These are phyloP conservation scores for Pyrrhosoma nymphula DNA, from an alignment of 2,888 invertebrate genomes.

Conservation along the genomic window DNA sequence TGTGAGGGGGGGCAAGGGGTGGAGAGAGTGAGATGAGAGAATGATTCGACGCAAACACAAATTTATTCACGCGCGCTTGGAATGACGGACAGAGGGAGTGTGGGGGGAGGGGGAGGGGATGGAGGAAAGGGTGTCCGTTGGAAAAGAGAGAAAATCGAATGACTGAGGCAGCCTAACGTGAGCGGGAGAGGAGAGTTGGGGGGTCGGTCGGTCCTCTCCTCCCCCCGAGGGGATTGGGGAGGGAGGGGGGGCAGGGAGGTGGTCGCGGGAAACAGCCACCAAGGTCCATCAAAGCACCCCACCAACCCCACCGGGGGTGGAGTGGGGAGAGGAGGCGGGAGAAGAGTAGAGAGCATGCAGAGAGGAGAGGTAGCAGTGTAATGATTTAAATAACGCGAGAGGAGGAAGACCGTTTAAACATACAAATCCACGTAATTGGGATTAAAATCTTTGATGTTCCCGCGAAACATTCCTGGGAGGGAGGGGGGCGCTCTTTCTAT, in stretches of 20 bases:
- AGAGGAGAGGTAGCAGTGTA: neutral
- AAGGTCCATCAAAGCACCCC: no score
- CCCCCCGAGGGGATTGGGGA: neutral
- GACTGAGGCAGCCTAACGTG: neutral
- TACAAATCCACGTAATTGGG: constrained; percentile 36
- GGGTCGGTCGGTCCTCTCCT: neutral
- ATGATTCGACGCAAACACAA: constrained; percentile 36
- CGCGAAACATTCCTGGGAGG: neutral
- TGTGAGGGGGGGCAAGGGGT: no score
- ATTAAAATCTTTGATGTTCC: constrained; percentile 38
- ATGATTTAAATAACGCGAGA: constrained; percentile 32
- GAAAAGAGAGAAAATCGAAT: constrained; percentile 9
- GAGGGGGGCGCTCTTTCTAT: neutral
- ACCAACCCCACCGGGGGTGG: no score
- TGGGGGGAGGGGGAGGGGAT: neutral
- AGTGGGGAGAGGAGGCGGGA: no score
- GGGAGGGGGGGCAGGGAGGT: neutral
- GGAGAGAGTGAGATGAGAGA: neutral
- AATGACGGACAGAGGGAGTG: neutral
- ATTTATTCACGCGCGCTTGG: neutral
- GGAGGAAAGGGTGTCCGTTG: neutral
- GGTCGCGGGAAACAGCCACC: no score
- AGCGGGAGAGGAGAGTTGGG: neutral
- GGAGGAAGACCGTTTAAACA: neutral
- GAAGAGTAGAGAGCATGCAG: no score